Base-by-base conservation (phyloP, 2,888 invertebrate genomes). In the Epirrhoe tristata region DNA sequence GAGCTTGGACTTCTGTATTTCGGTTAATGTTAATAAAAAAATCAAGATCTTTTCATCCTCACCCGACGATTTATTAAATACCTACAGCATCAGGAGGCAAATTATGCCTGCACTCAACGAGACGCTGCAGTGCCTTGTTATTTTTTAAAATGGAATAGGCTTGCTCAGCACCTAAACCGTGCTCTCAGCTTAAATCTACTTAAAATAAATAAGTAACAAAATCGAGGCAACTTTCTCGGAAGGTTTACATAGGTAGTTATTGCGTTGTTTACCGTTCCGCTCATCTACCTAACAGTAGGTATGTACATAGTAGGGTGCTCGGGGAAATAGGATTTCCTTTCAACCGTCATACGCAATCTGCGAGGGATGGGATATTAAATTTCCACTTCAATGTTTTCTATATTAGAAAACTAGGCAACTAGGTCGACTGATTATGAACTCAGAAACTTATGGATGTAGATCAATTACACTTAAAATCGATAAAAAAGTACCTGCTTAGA, bases 351-450 rank as follows among this genome's bases (percentile, higher is more conserved):
- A 63, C 66, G 62, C 62, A 66, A 57, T 52, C 36, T 55, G 14
- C 31, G 58, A 17, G 46, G 46, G 58, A 34, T 50, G 58, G 34
- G 61, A 57, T 67, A 67, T 62, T 67, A 58, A 48, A 61, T 66
- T 61, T 61, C 62, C 58, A 55, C 62, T 32, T 16, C 53, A 51
- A 65, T 57, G 50, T 32, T 54, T 53, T 12, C 5, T 43, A 43
- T 53, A 36, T 31, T 50, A 48, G 34, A 58, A 50, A 46, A 53
- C 61, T 66, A 57, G 48, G 61, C 24, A 52, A 58, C 34, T 52
- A 24, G 48, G 55, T 51, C 62, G 58, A 16, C 53, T 31, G 53
- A 14, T 31, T 60, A 54, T 48, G 32, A 34, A 24, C 4, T 36
- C 36, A 43, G 39, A 43, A 36, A 43, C 39, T 12, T 43, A 43